Percentiles rank a stretch among this genome's conserved stretches.
Evolutionary conservation across 2,113 vertebrate genomes (phyloP).

Genomic region (Menura novaehollandiae): DNA sequence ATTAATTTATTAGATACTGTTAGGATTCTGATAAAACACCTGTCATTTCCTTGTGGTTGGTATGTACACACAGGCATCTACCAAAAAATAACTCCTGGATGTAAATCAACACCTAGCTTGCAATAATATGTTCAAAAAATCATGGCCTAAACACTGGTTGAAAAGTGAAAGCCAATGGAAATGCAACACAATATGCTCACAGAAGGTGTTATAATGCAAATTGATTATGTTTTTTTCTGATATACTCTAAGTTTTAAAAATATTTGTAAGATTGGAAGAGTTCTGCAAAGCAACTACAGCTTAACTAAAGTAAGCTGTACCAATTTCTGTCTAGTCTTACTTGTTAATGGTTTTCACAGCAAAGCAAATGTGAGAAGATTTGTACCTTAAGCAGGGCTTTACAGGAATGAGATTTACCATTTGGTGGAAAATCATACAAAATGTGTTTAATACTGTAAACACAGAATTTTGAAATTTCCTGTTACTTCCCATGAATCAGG

Average conservation of each 20-base stretch:
- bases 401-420: neutral
- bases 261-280: neutral
- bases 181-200: fast-evolving
- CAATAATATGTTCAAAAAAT: neutral
- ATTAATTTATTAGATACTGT: neutral
- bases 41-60: neutral
- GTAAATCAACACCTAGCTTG: neutral
- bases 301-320: neutral
- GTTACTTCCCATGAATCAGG: neutral
- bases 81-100: neutral
- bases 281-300: neutral
- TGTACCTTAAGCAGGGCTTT: neutral
- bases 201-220: neutral
- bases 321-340: neutral
- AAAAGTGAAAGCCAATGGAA: neutral
- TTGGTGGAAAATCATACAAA: neutral
- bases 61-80: neutral
- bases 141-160: neutral
- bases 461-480: neutral
- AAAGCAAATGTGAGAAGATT: neutral
- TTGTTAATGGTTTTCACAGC: neutral
- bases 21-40: neutral
- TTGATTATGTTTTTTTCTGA: neutral
- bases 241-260: neutral
- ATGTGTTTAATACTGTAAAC: neutral